Base-by-base conservation (phyloP, 2,113 vertebrate species). In the Rhipidura dahli region DNA sequence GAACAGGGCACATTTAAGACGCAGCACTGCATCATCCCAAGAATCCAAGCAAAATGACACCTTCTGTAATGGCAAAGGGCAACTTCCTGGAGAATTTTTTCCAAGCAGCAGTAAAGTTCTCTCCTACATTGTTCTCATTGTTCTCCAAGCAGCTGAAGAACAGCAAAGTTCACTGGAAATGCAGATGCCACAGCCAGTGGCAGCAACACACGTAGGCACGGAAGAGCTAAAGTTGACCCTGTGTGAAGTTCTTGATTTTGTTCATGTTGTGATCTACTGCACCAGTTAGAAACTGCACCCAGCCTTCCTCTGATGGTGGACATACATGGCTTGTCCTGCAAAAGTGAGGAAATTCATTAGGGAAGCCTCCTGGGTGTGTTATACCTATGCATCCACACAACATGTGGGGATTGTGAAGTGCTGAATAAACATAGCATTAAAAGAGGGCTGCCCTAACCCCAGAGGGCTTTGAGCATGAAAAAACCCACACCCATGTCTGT, bases 241-340 rank as follows among this genome's bases (percentile, higher is more conserved):
- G 98, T 13, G 98, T 98, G 26, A 99, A 97, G 49, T 96, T 97
- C 97, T 97, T 98, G 96, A 98, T 96, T 97, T 98, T 99, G 93
- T 98, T 98, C 98, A 99, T 98, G 96, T 99, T 99, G 96, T 99
- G 98, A 72, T 99, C 98, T 31, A 99, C 94, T 4, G 99, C 99
- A 78, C 95, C 98, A 6, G 96, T 87, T 81, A 99, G 98, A 96
- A 99, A 99, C 96, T 98, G 98, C 78, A 99, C 98, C 99, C 99
- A 99, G 96, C 94, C 97, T 92, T 98, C 97, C 89, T 99, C 98
- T 1, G 98, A 96, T n/a, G 99, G 98, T n/a, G 97, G 97, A 61
- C 98, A 99, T 23, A 99, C 97, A 19, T 99, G 99, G 97, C 98
- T 99, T 61, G 98, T 97, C 98, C 99, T 99, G 97, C 5, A 49